These are phyloP conservation scores for Stictocephala bisonia DNA, from an alignment of 2,888 invertebrate genomes.

Conservation along the genomic window DNA sequence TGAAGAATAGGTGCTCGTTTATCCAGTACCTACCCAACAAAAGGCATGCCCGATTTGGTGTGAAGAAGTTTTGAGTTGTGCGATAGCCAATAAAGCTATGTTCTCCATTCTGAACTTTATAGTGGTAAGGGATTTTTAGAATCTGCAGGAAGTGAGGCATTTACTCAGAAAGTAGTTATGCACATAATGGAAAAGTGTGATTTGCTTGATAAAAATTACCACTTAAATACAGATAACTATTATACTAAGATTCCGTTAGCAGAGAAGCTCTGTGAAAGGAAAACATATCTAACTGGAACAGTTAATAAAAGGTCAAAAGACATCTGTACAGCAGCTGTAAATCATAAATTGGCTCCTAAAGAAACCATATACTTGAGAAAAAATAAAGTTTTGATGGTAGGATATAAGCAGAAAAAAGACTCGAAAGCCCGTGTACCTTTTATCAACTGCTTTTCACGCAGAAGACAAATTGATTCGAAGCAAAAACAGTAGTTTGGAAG, in stretches of 20 bases:
- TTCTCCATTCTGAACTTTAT: neutral
- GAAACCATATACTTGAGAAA: neutral
- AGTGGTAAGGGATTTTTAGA: constrained; percentile 27
- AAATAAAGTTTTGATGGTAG: neutral
- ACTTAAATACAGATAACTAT: constrained; percentile 20
- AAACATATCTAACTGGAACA: constrained; percentile 16
- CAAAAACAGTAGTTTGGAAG: neutral
- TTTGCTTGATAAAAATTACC: constrained; percentile 6
- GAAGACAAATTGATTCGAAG: neutral
- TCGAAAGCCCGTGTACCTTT: neutral
- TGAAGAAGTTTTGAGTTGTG: neutral
- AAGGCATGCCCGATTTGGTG: constrained; percentile 2
- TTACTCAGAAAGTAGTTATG: constrained; percentile 30
- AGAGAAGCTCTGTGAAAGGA: neutral
- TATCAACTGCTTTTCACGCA: neutral
- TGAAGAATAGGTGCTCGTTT: constrained; percentile 16
- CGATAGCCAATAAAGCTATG: constrained; percentile 1
- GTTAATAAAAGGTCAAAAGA: neutral
- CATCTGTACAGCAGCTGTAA: neutral
- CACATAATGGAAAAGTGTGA: too few relatives aligned
- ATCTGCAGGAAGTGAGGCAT: too few relatives aligned
- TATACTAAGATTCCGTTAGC: constrained; percentile 15
- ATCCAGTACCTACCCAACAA: constrained; percentile 20
- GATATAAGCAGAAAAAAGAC: neutral
- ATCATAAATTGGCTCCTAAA: neutral